Conservation (phyloP, 2,113 vertebrate genomes). For the Aptenodytes patagonicus region DNA sequence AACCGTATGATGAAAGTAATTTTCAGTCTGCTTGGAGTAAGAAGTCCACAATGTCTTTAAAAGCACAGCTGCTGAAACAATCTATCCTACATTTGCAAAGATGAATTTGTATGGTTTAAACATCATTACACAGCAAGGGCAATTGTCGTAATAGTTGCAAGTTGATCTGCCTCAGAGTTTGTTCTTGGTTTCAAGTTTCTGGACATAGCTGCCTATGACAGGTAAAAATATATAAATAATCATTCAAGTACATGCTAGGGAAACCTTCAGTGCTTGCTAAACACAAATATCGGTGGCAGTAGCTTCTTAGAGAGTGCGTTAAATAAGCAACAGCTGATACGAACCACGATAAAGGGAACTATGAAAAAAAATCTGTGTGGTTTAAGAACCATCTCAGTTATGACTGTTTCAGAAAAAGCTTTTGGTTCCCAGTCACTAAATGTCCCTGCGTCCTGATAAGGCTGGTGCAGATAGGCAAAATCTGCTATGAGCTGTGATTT, state of each 20-base stretch:
- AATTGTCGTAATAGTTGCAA: background rate
- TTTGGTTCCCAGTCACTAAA: background rate
- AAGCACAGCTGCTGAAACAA: conserved; percentile 3
- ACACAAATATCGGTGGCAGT: background rate
- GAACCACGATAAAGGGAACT: background rate
- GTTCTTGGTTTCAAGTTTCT: background rate
- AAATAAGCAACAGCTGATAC: background rate
- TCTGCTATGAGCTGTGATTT: background rate
- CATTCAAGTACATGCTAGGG: background rate
- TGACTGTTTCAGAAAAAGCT: background rate
- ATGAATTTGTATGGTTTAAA: background rate
- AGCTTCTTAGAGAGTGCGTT: background rate
- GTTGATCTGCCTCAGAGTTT: background rate
- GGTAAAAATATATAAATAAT: background rate
- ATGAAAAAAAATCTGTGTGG: background rate
- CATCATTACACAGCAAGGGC: background rate
- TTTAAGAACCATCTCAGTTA: background rate
- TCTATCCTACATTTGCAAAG: background rate
- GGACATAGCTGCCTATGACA: background rate
- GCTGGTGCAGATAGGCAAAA: background rate
- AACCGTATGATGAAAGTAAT: background rate
- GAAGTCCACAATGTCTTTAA: background rate
- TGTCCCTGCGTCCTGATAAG: background rate
- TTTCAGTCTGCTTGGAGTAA: background rate
- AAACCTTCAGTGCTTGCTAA: background rate